Percentiles rank a stretch among this genome's conserved stretches.
Evolutionary conservation across 92 coral and sea anemone species (phyloP).

Genomic region (Epizoanthus scotinus): DNA sequence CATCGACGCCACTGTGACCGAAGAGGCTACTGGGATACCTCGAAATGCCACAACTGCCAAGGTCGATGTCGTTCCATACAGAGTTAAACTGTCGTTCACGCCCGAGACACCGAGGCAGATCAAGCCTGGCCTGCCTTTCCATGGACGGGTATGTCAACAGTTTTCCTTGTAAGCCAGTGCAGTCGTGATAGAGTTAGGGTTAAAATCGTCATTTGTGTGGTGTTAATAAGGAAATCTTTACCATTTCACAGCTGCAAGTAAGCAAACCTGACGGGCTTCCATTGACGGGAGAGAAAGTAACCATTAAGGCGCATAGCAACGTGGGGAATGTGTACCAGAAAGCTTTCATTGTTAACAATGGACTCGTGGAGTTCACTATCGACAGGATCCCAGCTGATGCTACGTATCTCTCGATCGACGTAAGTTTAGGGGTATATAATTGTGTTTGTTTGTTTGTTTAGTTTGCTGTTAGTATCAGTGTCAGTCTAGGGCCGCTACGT

Average conservation of each 20-base stretch:
- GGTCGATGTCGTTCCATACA: conserved; percentile 44
- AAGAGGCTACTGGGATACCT: conserved; percentile 76
- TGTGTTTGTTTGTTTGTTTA: background rate
- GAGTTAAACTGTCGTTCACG: conserved; percentile 55
- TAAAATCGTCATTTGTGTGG: no score
- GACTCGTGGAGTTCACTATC: conserved; percentile 17
- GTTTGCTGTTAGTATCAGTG: background rate
- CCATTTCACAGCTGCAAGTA: conserved; percentile 13
- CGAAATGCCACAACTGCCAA: conserved; percentile 58
- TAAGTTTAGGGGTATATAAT: background rate
- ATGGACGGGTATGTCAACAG: conserved; percentile 70
- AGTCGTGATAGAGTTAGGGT: no score
- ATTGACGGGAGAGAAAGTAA: conserved; percentile 20
- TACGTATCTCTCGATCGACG: conserved; percentile 1
- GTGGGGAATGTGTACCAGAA: background rate
- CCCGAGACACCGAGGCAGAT: conserved; percentile 64
- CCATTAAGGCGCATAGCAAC: conserved; percentile 23
- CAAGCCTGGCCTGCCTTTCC: conserved; percentile 88
- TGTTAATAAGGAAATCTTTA: no score
- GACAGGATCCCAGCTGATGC: background rate
- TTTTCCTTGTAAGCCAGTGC: no score
- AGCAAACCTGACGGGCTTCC: conserved; percentile 27
- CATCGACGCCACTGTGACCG: conserved; percentile 76
- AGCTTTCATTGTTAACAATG: background rate
- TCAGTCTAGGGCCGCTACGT: no score